A percentile compares a stretch with the other conserved stretches of the same genome.
Conservation (phyloP, 2,888 invertebrate genomes). For the Melitaea athalia region DNA sequence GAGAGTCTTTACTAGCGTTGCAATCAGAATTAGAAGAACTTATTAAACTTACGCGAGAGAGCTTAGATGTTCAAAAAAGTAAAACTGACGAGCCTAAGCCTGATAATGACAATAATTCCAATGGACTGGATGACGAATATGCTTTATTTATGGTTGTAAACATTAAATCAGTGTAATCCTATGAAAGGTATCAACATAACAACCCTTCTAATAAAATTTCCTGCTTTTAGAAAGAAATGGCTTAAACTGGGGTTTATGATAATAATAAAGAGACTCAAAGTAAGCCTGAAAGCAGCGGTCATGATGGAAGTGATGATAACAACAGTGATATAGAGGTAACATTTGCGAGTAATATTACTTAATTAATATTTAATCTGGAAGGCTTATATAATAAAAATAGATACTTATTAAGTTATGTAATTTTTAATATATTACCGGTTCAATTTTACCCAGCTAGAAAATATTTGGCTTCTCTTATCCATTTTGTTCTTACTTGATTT, state of each 20-base stretch:
- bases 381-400: no score
- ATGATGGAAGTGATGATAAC: slow-evolving; percentile 51
- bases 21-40: slow-evolving; percentile 86
- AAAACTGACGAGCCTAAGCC: slow-evolving; percentile 36
- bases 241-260: slow-evolving; percentile 71
- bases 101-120: slow-evolving; percentile 42
- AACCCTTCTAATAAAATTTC: slow-evolving; percentile 3
- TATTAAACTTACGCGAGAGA: slow-evolving; percentile 86
- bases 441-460: no score
- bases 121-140: slow-evolving; percentile 82
- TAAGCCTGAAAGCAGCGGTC: slow-evolving; percentile 49
- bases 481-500: no score
- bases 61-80: slow-evolving; percentile 61
- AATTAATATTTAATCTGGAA: no score
- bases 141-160: slow-evolving; percentile 84
- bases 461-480: no score
- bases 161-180: slow-evolving; percentile 2
- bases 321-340: slow-evolving; percentile 72
- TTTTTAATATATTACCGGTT: no score
- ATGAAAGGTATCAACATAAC: neutral
- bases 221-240: slow-evolving; percentile 78
- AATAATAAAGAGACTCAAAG: slow-evolving; percentile 48
- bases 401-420: no score
- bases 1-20: slow-evolving; percentile 82
- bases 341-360: no score